These are phyloP conservation scores for Tympanuchus pallidicinctus DNA, from an alignment of 2,113 vertebrate genomes.

Conservation along the genomic window DNA sequence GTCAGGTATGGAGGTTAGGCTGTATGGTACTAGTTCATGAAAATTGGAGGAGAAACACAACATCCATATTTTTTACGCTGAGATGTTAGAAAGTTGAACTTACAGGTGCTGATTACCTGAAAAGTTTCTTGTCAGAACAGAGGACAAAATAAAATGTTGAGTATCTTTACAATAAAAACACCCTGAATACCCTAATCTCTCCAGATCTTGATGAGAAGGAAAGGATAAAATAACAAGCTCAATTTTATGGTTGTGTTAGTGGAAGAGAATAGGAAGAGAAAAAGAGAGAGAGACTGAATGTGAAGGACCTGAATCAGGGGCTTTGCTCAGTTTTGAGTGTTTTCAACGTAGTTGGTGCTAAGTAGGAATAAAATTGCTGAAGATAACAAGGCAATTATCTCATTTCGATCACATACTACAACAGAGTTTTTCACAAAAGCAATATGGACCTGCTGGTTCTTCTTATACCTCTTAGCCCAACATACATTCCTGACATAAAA, in stretches of 20 bases:
- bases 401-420: background rate
- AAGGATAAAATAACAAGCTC: background rate
- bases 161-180: background rate
- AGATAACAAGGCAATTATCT: background rate
- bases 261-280: background rate
- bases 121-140: background rate
- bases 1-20: background rate
- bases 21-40: background rate
- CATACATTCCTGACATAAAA: background rate
- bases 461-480: background rate
- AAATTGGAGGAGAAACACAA: background rate
- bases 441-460: background rate
- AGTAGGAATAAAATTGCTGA: background rate
- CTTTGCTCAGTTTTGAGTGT: background rate
- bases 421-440: background rate
- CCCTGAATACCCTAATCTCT: background rate
- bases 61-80: background rate
- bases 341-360: background rate
- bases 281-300: background rate
- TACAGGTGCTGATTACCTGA: background rate
- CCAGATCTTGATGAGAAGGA: background rate
- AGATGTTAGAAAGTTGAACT: background rate
- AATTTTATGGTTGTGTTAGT: background rate
- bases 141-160: background rate
- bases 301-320: background rate